Evolutionary conservation across 1,140 invertebrate genomes (phyloP).

Genomic region (Dreissena rostriformis): DNA sequence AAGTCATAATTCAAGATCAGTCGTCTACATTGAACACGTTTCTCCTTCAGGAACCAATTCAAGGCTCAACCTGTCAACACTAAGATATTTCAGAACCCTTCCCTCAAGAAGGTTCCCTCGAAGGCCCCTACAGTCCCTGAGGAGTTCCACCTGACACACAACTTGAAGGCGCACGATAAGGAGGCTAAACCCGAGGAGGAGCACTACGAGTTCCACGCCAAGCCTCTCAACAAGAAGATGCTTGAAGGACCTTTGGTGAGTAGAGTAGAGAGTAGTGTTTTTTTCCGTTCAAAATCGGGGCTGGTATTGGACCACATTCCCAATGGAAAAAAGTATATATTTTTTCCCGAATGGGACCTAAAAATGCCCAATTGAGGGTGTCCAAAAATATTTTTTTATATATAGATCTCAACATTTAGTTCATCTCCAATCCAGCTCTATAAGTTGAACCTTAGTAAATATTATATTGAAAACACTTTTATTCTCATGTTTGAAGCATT

Average conservation of each 20-base stretch:
- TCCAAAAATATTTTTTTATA: too few species aligned
- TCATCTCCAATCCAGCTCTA: too few species aligned
- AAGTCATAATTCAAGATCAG: background rate
- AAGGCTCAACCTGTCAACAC: constrained; percentile 77
- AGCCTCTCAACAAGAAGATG: constrained; percentile 76
- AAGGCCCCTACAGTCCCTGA: constrained; percentile 72
- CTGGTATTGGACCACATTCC: too few species aligned
- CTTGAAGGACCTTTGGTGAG: constrained; percentile 76
- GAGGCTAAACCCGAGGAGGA: constrained; percentile 56
- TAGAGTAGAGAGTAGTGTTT: too few species aligned
- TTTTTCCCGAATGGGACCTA: too few species aligned
- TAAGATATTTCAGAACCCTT: constrained; percentile 71
- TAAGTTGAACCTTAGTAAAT: too few species aligned
- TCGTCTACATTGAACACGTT: constrained; percentile 13
- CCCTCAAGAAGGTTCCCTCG: constrained; percentile 65
- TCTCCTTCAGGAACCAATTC: constrained; percentile 74
- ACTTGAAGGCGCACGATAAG: constrained; percentile 41
- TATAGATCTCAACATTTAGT: too few species aligned
- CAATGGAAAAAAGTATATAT: too few species aligned
- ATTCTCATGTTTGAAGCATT: too few species aligned
- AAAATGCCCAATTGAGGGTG: too few species aligned
- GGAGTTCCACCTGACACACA: constrained; percentile 70
- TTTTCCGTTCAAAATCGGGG: too few species aligned
- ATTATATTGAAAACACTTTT: too few species aligned
- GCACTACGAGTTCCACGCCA: constrained; percentile 77